Evolutionary conservation across 1,140 invertebrate species (phyloP).

Genomic region (Nephotettix cincticeps): DNA sequence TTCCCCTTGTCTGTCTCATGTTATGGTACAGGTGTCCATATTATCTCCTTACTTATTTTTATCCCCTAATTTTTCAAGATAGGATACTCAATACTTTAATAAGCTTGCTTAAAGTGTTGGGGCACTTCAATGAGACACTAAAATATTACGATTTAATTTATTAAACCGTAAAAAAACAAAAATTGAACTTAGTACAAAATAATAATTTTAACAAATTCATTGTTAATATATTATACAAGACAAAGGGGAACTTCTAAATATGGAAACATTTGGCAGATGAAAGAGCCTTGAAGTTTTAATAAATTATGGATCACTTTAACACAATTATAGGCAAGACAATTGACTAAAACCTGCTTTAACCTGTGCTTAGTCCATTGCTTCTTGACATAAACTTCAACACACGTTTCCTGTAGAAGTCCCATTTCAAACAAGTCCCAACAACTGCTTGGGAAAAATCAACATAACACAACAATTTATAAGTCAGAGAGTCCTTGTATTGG

Average conservation of each 20-base stretch:
- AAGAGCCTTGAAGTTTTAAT: background rate
- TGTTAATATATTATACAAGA: background rate
- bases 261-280: conserved; percentile 6
- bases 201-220: conserved; percentile 7
- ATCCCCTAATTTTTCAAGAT: too few relatives aligned
- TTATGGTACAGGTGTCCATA: too few relatives aligned
- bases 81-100: too few relatives aligned
- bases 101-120: too few relatives aligned
- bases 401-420: conserved; percentile 6
- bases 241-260: background rate
- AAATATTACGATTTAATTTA: too few relatives aligned
- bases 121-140: too few relatives aligned
- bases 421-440: conserved; percentile 8
- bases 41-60: too few relatives aligned
- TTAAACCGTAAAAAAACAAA: background rate
- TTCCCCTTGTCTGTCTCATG: too few relatives aligned
- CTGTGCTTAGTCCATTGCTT: conserved; percentile 23
- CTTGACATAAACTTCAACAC: background rate
- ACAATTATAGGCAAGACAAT: background rate
- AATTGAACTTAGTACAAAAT: background rate
- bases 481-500: background rate
- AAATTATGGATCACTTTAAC: background rate
- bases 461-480: conserved; percentile 3
- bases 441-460: conserved; percentile 5
- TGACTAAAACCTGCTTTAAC: conserved; percentile 17